These are phyloP conservation scores for Acomys russatus DNA, from an alignment of 2,797 vertebrate species.

Conservation along the genomic window DNA sequence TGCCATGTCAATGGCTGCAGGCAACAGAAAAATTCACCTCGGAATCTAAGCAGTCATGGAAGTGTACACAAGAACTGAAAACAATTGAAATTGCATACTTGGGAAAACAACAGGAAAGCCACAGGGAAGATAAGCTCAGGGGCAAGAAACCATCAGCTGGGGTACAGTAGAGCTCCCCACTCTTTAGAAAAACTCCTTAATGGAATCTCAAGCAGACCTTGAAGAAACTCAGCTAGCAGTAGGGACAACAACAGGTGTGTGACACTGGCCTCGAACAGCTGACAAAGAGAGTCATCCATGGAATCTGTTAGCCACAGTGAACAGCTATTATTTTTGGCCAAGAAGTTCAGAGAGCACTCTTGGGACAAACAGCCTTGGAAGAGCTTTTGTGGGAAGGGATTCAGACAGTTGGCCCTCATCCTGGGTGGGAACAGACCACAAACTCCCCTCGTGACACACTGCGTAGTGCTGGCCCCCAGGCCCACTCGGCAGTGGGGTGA, in stretches of 20 bases:
- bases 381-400: constrained; percentile 74
- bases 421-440: constrained; percentile 32
- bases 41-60: constrained; percentile 9
- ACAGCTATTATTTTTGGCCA: constrained; percentile 49
- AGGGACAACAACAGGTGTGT: neutral
- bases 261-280: neutral
- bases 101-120: neutral
- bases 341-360: constrained; percentile 44
- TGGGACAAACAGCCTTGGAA: neutral
- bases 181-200: neutral
- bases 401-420: constrained; percentile 73
- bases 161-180: neutral
- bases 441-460: constrained; percentile 51
- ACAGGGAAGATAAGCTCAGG: neutral
- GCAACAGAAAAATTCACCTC: neutral
- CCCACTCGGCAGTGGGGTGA: constrained; percentile 62
- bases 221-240: neutral
- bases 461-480: constrained; percentile 3
- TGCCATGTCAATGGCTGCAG: neutral
- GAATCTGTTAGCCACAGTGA: neutral
- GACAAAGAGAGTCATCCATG: neutral
- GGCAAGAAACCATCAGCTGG: neutral
- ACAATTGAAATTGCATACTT: neutral
- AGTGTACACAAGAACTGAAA: neutral
- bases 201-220: neutral